These are phyloP conservation scores for Anoura caudifer DNA, from an alignment of 2,113 vertebrate species.

Conservation along the genomic window DNA sequence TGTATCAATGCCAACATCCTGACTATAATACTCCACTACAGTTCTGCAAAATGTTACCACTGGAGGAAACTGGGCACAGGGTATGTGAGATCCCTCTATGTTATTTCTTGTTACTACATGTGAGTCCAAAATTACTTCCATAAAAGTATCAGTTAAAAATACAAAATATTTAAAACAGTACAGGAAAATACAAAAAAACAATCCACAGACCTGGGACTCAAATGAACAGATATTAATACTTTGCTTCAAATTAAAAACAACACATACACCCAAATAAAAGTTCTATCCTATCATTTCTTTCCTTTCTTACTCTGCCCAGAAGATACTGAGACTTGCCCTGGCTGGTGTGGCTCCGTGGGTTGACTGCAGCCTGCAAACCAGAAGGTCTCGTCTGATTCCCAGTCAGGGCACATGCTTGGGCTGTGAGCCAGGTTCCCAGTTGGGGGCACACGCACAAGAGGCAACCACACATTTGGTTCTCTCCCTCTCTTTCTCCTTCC, in stretches of 20 bases:
- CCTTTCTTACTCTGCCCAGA: not conserved
- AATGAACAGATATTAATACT: slow-evolving; percentile 8
- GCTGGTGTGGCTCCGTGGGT: no score
- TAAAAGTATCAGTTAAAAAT: slow-evolving; percentile 3
- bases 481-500: no score
- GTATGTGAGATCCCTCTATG: not conserved
- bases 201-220: not conserved
- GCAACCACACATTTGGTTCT: no score
- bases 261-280: not conserved
- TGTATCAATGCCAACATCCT: not conserved
- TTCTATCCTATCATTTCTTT: not conserved
- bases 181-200: slow-evolving; percentile 8
- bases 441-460: no score
- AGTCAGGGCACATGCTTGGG: no score
- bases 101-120: slow-evolving; percentile 15
- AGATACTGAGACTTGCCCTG: not conserved
- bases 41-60: not conserved
- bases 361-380: no score
- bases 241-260: not conserved
- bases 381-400: no score
- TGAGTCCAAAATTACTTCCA: not conserved
- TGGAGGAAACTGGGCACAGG: not conserved
- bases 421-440: no score
- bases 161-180: not conserved
- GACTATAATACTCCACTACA: not conserved